Conservation (phyloP, 2,797 vertebrate genomes). For the Betta splendens region DNA sequence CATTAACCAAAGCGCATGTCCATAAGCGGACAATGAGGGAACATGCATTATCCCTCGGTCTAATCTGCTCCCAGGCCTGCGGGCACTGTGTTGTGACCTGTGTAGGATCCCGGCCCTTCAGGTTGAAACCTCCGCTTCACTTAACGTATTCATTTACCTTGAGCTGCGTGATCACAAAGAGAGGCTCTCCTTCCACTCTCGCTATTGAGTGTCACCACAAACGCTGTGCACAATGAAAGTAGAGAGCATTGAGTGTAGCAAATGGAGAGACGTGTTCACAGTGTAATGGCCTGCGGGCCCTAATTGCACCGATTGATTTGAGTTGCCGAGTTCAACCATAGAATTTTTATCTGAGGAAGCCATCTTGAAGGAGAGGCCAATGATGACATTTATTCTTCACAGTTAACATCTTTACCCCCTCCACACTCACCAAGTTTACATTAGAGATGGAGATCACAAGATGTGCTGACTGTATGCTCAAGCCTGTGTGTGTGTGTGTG, state of each 20-base stretch:
- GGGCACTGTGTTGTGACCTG: slow-evolving; percentile 8
- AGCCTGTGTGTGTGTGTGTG: no score
- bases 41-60: background rate
- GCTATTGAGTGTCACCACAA: slow-evolving; percentile 62
- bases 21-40: background rate
- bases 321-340: slow-evolving; percentile 60
- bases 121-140: slow-evolving; percentile 25
- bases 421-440: slow-evolving; percentile 59
- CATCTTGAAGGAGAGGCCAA: slow-evolving; percentile 66
- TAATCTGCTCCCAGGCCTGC: background rate
- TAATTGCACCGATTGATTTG: slow-evolving; percentile 73
- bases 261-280: slow-evolving; percentile 60
- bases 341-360: slow-evolving; percentile 67
- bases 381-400: slow-evolving; percentile 79
- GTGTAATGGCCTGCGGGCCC: slow-evolving; percentile 64
- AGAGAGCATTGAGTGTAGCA: slow-evolving; percentile 56
- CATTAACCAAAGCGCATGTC: background rate
- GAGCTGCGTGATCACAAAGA: slow-evolving; percentile 60
- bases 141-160: slow-evolving; percentile 60
- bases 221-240: slow-evolving; percentile 58
- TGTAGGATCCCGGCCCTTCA: slow-evolving; percentile 1
- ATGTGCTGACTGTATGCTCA: slow-evolving; percentile 56
- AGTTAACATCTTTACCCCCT: slow-evolving; percentile 66
- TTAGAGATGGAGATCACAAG: slow-evolving; percentile 76
- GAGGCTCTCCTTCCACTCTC: slow-evolving; percentile 49